phyloP scores from a whole-genome alignment of 1,140 invertebrate genomes.

The Calliopsis andreniformis region DNA sequence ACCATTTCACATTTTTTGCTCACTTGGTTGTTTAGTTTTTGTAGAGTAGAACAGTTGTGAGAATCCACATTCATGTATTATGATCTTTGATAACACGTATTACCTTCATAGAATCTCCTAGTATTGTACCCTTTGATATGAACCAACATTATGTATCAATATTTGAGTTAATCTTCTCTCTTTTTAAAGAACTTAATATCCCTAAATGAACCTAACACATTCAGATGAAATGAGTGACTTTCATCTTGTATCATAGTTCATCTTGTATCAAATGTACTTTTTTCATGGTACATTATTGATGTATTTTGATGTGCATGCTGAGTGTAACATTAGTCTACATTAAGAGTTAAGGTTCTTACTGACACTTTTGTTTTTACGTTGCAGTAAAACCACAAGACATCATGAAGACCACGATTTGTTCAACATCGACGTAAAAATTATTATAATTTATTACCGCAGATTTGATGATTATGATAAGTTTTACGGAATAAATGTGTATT shows the following conservation, averaged over 20 bases:
- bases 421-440: constrained; percentile 69
- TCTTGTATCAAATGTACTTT: neutral
- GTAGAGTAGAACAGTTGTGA: neutral
- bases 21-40: neutral
- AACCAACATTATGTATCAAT: too few relatives aligned
- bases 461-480: constrained; percentile 73
- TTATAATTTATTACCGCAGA: constrained; percentile 66
- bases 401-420: constrained; percentile 67
- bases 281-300: neutral
- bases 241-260: neutral
- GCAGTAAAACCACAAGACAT: constrained; percentile 72
- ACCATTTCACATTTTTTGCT: neutral
- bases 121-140: neutral
- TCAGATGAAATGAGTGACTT: neutral
- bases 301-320: constrained; percentile 44
- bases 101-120: neutral
- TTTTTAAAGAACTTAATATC: neutral
- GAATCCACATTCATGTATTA: neutral
- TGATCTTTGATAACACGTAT: neutral
- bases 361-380: constrained; percentile 62
- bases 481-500: constrained; percentile 68
- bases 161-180: neutral
- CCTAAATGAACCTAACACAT: neutral
- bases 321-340: constrained; percentile 15
- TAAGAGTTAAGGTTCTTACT: constrained; percentile 41